A percentile compares a stretch with the other conserved stretches of the same genome.
Evolutionary conservation across 1,140 invertebrate genomes (phyloP).

Genomic region (Habropoda laboriosa): DNA sequence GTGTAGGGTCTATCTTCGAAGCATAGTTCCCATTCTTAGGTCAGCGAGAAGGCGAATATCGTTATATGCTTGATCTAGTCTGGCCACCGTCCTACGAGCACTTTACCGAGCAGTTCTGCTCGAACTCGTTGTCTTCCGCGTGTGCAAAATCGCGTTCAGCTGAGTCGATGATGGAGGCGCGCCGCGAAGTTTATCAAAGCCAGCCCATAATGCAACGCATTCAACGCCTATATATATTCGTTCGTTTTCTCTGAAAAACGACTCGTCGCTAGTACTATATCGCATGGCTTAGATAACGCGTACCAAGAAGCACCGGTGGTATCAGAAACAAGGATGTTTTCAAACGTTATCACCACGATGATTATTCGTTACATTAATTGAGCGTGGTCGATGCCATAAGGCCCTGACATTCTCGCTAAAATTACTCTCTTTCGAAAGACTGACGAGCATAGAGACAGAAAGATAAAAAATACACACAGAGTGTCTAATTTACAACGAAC

Average conservation of each 20-base stretch:
- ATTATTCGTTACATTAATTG: slow-evolving; percentile 51
- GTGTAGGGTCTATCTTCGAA: too few species aligned
- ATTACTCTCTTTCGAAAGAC: slow-evolving; percentile 27
- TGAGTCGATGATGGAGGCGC: slow-evolving; percentile 19
- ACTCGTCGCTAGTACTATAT: too few species aligned
- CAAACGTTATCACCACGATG: slow-evolving; percentile 23
- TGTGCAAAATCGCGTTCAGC: slow-evolving; percentile 6
- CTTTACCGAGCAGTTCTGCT: too few species aligned
- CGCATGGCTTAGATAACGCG: background rate
- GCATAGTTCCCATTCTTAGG: too few species aligned
- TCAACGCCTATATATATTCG: too few species aligned
- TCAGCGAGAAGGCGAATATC: too few species aligned
- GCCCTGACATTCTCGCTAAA: background rate
- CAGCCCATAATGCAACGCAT: slow-evolving; percentile 10
- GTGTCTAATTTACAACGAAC: too few species aligned
- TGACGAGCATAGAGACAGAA: background rate
- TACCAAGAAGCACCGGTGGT: background rate
- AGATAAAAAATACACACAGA: too few species aligned
- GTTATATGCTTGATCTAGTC: too few species aligned
- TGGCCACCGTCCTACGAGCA: too few species aligned
- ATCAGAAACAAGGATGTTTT: slow-evolving; percentile 25
- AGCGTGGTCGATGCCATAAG: slow-evolving; percentile 37
- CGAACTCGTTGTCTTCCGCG: slow-evolving; percentile 3
- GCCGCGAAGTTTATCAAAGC: slow-evolving; percentile 8
- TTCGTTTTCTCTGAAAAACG: slow-evolving; percentile 16